phyloP scores from a whole-genome alignment of 2,113 vertebrate genomes.

The Theristicus caerulescens region DNA sequence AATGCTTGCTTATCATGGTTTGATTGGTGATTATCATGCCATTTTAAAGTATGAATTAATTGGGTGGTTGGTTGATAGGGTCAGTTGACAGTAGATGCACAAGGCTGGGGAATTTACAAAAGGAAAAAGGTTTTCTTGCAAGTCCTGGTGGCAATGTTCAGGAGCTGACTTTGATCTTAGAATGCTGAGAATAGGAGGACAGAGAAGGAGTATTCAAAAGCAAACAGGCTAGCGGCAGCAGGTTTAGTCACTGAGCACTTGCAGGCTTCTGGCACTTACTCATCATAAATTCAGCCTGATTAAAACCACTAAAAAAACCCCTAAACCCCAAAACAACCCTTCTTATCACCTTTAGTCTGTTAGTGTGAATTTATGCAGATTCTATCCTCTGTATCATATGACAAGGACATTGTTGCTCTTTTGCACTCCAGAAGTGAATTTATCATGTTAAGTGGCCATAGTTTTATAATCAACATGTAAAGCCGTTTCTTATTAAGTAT shows the following conservation, averaged over 20 bases:
- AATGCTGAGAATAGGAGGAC: rapidly evolving
- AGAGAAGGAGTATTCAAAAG: background rate
- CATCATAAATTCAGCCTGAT: background rate
- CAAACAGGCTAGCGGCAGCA: background rate
- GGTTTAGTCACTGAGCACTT: background rate
- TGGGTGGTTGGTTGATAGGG: background rate
- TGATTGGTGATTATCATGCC: background rate
- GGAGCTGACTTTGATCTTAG: background rate
- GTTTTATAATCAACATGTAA: background rate
- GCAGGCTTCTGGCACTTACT: background rate
- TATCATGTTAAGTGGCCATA: background rate
- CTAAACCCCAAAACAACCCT: background rate
- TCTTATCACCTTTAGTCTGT: background rate
- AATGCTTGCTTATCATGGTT: background rate
- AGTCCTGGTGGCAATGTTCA: background rate
- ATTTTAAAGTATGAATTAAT: background rate
- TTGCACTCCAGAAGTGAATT: background rate
- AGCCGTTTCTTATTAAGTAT: background rate
- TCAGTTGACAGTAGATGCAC: background rate
- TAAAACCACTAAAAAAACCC: background rate
- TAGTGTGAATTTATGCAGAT: background rate
- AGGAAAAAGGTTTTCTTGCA: background rate
- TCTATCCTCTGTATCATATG: background rate
- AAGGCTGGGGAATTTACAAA: background rate
- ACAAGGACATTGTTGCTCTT: background rate